A percentile compares a stretch with the other conserved stretches of the same genome.
Conservation (phyloP, 2,888 invertebrate genomes). For the Caenorhabditis doughertyi region DNA sequence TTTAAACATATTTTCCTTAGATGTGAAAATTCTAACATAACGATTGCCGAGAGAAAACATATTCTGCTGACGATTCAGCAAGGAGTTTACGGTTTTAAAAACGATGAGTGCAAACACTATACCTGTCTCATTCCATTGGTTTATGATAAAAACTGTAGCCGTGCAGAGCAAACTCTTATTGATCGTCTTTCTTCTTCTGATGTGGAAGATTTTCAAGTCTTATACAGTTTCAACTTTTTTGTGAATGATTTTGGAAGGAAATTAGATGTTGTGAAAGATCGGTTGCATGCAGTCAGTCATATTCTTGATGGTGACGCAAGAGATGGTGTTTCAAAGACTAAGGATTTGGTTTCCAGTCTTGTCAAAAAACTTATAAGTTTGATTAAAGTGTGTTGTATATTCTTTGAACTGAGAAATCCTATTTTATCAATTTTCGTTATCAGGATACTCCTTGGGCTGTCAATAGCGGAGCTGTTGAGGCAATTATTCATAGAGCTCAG, state of each 20-base stretch:
- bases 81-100: too few species aligned
- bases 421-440: neutral
- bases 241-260: too few species aligned
- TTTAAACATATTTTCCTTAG: neutral
- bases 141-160: neutral
- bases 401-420: neutral
- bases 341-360: neutral
- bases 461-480: neutral
- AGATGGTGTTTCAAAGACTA: neutral
- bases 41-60: neutral
- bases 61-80: neutral
- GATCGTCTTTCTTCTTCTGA: too few species aligned
- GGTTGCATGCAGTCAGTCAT: neutral
- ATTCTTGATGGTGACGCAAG: neutral
- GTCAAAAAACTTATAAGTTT: neutral
- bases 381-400: neutral
- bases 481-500: neutral
- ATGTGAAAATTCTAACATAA: neutral
- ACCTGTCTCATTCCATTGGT: neutral
- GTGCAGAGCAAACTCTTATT: neutral
- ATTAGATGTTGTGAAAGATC: neutral
- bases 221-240: too few species aligned
- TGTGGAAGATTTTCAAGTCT: too few species aligned
- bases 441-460: conserved; percentile 19
- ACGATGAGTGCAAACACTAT: neutral